phyloP scores from a whole-genome alignment of 2,888 invertebrate species.

The Melitaea athalia region DNA sequence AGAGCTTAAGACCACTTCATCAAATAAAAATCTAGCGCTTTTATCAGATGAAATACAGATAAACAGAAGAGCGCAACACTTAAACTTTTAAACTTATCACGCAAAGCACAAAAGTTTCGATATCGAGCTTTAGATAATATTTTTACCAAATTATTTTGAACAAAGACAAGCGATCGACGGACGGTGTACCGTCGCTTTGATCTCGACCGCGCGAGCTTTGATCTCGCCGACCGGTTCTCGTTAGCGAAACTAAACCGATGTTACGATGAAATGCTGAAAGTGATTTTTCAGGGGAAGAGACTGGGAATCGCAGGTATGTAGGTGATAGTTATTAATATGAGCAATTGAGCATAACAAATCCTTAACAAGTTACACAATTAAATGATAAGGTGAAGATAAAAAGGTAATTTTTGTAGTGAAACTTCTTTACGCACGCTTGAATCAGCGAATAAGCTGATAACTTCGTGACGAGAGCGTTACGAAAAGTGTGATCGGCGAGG shows the following conservation, averaged over 20 bases:
- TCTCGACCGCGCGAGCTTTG: conserved; percentile 55
- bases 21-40: neutral
- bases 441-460: no score
- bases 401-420: no score
- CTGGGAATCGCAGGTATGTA: conserved; percentile 24
- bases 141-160: conserved; percentile 46
- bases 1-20: neutral
- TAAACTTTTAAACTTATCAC: conserved; percentile 9
- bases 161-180: conserved; percentile 46
- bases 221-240: conserved; percentile 59
- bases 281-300: conserved; percentile 38
- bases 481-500: no score
- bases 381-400: no score
- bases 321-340: no score
- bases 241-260: conserved; percentile 60
- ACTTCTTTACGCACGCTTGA: no score
- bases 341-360: no score
- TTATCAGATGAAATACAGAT: conserved; percentile 1
- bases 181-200: conserved; percentile 59
- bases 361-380: no score
- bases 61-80: neutral
- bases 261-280: conserved; percentile 51
- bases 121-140: conserved; percentile 37
- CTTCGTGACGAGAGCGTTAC: no score
- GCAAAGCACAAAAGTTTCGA: conserved; percentile 27